Evolutionary conservation across 2,888 invertebrate genomes (phyloP), one percentile per base, ranked within the genome.

Genomic region (Uloborus plumipes): DNA sequence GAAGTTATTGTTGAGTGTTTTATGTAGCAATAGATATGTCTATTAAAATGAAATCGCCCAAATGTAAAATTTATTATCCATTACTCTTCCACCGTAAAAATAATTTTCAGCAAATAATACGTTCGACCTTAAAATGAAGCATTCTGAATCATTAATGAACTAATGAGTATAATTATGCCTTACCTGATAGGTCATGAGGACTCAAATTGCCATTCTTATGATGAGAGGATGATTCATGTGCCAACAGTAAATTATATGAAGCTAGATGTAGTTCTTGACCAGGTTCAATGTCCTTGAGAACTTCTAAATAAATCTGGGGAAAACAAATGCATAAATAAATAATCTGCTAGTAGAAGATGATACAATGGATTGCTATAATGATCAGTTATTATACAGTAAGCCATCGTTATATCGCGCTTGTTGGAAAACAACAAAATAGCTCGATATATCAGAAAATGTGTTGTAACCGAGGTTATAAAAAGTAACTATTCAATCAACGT

Each of bases 301-400:
- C 84, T 66, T 84, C 84, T 0, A 84, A 49, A 47, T 80, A 84
- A n/a, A 80, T 76, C 84, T 84, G 49, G 7, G 61, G 69, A 69
- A 62, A 72, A 75, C 15, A 70, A 26, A 26, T 3, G 26, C 4
- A 50, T 66, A 55, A 31, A 13, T 62, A 62, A 26, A 62, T 22
- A 9, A 22, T 31, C n/a, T 15, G 22, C 26, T 22, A 39, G 11
- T 39, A 11, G 39, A 7, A 1, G 9, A 39, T 39, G 9, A 58
- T 13, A n/a, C 7, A 20, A 58, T 9, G 7, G 4, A 58, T 20
- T 58, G 15, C 9, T 58, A 11, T 58, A 39, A 39, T 39, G 39
- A 9, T 39, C 11, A 11, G 39, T 39, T 7, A 39, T 11, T 11
- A 26, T 26, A n/a, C n/a, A n/a, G n/a, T n/a, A n/a, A n/a, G n/a